phyloP scores from a whole-genome alignment of 2,888 invertebrate genomes.

The Diabrotica balteata region DNA sequence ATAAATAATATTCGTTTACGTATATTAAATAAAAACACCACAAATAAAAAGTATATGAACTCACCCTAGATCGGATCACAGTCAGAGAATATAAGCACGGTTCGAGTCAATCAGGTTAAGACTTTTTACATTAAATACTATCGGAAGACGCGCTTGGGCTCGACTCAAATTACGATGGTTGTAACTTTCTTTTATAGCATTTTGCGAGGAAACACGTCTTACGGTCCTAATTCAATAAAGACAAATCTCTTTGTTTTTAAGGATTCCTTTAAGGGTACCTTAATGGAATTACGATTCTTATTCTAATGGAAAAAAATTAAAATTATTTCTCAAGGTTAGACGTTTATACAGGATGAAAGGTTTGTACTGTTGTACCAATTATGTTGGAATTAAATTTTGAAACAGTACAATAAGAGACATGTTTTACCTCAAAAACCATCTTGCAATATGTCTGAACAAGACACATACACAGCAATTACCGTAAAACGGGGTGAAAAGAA shows the following conservation, averaged over 20 bases:
- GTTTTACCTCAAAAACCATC: no score
- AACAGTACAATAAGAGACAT: no score
- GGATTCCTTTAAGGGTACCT: constrained; percentile 38
- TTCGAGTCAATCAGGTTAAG: constrained; percentile 18
- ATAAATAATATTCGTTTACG: no score
- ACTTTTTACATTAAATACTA: constrained; percentile 25
- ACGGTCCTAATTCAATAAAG: constrained; percentile 35
- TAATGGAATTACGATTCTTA: constrained; percentile 38
- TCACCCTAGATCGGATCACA: constrained; percentile 24
- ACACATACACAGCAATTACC: no score
- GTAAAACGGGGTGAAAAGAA: no score
- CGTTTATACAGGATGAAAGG: no score
- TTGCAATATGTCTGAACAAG: no score
- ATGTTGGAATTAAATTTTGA: no score
- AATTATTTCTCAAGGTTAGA: constrained; percentile 26
- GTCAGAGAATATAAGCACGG: constrained; percentile 30
- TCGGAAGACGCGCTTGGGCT: constrained; percentile 40
- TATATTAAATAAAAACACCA: background rate
- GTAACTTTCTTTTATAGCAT: constrained; percentile 37
- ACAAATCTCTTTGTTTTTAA: constrained; percentile 36
- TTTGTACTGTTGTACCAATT: no score
- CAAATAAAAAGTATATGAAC: constrained; percentile 1
- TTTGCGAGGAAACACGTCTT: constrained; percentile 14
- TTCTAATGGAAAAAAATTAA: constrained; percentile 15
- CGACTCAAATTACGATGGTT: constrained; percentile 33